phyloP scores from a whole-genome alignment of 2,888 invertebrate species.

The Platycheirus rosarum region DNA sequence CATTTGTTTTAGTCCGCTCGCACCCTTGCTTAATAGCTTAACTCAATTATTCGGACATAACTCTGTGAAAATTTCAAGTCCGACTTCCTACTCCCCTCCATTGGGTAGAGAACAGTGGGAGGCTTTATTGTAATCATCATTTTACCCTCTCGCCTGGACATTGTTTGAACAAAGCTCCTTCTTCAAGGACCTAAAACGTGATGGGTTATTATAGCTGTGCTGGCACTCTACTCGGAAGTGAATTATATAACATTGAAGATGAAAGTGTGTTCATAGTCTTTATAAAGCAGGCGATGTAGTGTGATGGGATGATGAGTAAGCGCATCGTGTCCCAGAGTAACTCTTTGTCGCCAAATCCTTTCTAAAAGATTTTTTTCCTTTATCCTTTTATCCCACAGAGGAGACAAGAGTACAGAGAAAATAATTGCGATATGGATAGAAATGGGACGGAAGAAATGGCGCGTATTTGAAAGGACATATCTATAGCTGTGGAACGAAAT shows the following conservation, averaged over 20 bases:
- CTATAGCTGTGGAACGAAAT: constrained; percentile 16
- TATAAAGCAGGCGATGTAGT: constrained; percentile 9
- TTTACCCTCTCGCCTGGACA: constrained; percentile 37
- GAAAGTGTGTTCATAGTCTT: constrained; percentile 28
- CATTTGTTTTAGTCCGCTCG: background rate
- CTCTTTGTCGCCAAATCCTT: constrained; percentile 31
- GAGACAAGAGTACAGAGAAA: constrained; percentile 27
- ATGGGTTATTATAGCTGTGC: constrained; percentile 32
- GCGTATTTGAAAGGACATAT: constrained; percentile 15
- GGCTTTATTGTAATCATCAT: constrained; percentile 45
- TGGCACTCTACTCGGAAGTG: constrained; percentile 44
- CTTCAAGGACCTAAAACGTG: constrained; percentile 37
- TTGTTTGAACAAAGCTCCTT: constrained; percentile 47
- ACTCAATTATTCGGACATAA: constrained; percentile 71
- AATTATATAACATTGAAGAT: constrained; percentile 13
- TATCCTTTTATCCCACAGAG: background rate
- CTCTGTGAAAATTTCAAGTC: constrained; percentile 55
- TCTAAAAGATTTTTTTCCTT: background rate
- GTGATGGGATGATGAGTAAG: constrained; percentile 44
- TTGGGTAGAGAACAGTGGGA: too few relatives aligned
- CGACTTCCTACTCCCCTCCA: background rate
- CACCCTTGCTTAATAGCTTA: constrained; percentile 56
- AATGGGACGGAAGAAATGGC: constrained; percentile 19
- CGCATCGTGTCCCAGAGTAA: constrained; percentile 35
- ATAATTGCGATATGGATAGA: constrained; percentile 29